phyloP scores from a whole-genome alignment of 2,113 vertebrate species.

The Chionodraco myersi region DNA sequence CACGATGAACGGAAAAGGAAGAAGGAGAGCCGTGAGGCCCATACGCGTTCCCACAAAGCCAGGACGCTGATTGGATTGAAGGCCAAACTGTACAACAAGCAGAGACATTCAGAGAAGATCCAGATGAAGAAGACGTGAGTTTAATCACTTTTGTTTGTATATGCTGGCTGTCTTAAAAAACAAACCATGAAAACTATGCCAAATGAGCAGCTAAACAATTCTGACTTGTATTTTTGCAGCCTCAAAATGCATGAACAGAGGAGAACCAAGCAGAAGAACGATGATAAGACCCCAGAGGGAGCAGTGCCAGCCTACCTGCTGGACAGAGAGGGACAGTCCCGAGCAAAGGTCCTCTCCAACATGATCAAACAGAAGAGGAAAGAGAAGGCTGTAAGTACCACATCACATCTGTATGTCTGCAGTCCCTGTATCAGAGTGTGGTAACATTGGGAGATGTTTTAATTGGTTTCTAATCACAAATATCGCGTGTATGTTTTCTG shows the following conservation, averaged over 20 bases:
- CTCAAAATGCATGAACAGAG: slow-evolving; percentile 99
- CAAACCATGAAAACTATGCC: background rate
- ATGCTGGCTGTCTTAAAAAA: background rate
- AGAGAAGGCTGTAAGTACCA: slow-evolving; percentile 95
- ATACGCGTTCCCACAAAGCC: slow-evolving; percentile 95
- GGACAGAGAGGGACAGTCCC: slow-evolving; percentile 95
- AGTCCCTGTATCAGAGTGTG: too few species aligned
- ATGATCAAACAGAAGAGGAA: slow-evolving; percentile 99
- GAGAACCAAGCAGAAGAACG: slow-evolving; percentile 93
- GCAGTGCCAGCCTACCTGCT: slow-evolving; percentile 95
- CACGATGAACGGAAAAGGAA: slow-evolving; percentile 96
- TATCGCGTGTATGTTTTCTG: slow-evolving; percentile 11
- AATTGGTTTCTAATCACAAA: background rate
- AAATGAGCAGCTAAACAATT: background rate
- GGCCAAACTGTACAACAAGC: slow-evolving; percentile 98
- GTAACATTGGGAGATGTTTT: background rate
- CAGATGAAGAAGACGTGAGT: slow-evolving; percentile 99
- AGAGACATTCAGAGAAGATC: slow-evolving; percentile 97
- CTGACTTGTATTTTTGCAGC: slow-evolving; percentile 73
- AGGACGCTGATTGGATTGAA: slow-evolving; percentile 97
- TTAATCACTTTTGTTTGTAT: background rate
- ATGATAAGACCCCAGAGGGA: slow-evolving; percentile 96
- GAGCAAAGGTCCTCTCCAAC: slow-evolving; percentile 96
- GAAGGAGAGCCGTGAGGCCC: slow-evolving; percentile 95
- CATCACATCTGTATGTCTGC: background rate